Evolutionary conservation across 2,888 invertebrate species (phyloP).

Genomic region (Sipha maydis): DNA sequence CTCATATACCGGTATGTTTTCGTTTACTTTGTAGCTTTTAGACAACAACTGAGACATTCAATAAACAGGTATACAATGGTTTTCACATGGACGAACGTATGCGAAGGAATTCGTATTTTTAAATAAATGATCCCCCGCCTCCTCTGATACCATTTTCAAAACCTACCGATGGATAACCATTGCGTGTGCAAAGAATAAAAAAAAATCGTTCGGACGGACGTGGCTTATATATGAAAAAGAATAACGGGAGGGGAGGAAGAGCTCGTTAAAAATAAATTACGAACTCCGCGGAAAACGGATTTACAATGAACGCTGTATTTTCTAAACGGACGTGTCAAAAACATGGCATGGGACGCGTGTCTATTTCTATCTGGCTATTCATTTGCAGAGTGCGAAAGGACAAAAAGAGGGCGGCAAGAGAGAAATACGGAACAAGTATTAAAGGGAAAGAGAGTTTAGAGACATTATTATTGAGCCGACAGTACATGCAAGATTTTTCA

Average conservation of each 20-base stretch:
- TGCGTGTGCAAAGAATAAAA: neutral
- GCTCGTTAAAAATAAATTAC: constrained; percentile 54
- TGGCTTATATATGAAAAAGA: neutral
- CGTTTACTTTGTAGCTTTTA: no score
- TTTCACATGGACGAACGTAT: neutral
- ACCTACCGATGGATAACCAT: neutral
- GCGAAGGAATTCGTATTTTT: neutral
- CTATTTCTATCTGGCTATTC: constrained; percentile 10
- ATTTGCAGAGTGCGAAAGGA: neutral
- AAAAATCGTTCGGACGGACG: neutral
- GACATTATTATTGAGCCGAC: neutral
- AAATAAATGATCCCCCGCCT: neutral
- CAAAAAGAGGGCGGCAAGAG: neutral
- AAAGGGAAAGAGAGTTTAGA: neutral
- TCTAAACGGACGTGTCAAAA: constrained; percentile 27
- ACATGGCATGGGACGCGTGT: neutral
- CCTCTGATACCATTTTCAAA: neutral
- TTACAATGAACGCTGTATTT: neutral
- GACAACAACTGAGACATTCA: no score
- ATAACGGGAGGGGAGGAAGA: neutral
- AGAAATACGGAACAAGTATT: neutral
- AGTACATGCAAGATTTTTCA: no score
- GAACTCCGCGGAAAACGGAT: constrained; percentile 21
- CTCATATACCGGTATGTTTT: no score
- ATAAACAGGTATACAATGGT: neutral